phyloP scores from a whole-genome alignment of 1,140 invertebrate genomes.

The Metopolophium dirhodum region DNA sequence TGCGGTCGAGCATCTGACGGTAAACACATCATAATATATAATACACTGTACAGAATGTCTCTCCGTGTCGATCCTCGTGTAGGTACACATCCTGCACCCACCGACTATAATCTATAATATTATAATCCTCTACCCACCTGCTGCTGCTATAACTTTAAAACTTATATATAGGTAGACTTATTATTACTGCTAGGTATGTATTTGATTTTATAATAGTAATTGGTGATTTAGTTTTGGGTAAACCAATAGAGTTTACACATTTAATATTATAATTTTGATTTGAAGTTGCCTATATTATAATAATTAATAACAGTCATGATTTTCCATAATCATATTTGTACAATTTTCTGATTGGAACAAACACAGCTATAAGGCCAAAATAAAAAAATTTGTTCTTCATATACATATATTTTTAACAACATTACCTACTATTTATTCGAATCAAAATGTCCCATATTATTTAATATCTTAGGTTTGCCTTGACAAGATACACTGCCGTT shows the following conservation, averaged over 20 bases:
- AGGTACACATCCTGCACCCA: neutral
- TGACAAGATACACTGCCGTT: too few species aligned
- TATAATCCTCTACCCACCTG: neutral
- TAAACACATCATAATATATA: neutral
- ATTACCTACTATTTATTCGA: neutral
- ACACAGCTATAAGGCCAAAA: neutral
- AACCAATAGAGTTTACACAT: neutral
- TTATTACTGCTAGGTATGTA: neutral
- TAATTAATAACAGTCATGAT: neutral
- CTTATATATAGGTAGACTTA: neutral
- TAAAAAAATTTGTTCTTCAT: too few species aligned
- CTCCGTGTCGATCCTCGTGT: neutral
- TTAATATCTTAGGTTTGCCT: too few species aligned
- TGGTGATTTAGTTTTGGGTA: neutral
- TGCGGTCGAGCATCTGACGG: neutral
- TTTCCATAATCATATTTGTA: neutral
- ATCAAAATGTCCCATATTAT: neutral
- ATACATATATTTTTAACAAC: neutral
- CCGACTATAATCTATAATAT: neutral
- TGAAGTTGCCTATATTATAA: neutral
- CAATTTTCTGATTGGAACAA: neutral
- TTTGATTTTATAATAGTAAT: neutral
- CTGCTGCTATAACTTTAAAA: neutral
- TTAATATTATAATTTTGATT: neutral
- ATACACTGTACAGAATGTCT: neutral